Percentiles rank a stretch among this genome's conserved stretches.
phyloP scores from a whole-genome alignment of 2,888 invertebrate species.

The Microplitis manilae region DNA sequence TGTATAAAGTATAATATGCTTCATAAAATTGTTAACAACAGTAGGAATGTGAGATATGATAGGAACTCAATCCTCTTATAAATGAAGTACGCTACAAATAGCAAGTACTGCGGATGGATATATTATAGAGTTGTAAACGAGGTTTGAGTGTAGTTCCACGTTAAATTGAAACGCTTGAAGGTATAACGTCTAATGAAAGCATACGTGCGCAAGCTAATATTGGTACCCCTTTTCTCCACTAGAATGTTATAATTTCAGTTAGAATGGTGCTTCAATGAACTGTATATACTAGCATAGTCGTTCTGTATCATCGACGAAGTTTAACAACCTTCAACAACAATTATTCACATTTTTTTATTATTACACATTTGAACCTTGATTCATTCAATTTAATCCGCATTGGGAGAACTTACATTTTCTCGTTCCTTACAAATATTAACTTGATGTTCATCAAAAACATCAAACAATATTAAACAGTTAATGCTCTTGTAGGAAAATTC shows the following conservation, averaged over 20 bases:
- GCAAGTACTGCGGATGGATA: conserved; percentile 52
- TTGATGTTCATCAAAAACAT: too few relatives aligned
- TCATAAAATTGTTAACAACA: conserved; percentile 36
- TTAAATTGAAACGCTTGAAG: conserved; percentile 70
- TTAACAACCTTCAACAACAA: background rate
- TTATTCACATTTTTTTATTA: too few relatives aligned
- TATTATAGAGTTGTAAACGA: conserved; percentile 70
- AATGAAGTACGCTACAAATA: conserved; percentile 63
- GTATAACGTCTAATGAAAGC: conserved; percentile 70
- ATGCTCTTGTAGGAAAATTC: too few relatives aligned
- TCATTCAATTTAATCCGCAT: too few relatives aligned
- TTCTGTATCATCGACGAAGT: conserved; percentile 40
- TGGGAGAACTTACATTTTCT: too few relatives aligned
- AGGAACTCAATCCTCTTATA: conserved; percentile 64
- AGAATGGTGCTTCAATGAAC: conserved; percentile 62
- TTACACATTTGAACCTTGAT: too few relatives aligned
- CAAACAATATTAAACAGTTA: too few relatives aligned
- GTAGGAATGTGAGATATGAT: conserved; percentile 68
- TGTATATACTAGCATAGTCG: conserved; percentile 23
- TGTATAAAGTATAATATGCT: background rate
- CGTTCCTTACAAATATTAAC: too few relatives aligned
- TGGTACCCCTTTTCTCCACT: conserved; percentile 54
- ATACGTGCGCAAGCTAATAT: conserved; percentile 66
- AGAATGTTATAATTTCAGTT: conserved; percentile 69
- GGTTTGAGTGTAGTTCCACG: conserved; percentile 66